Conservation (phyloP, 2,113 vertebrate genomes). For the Melanocharis versteri region DNA sequence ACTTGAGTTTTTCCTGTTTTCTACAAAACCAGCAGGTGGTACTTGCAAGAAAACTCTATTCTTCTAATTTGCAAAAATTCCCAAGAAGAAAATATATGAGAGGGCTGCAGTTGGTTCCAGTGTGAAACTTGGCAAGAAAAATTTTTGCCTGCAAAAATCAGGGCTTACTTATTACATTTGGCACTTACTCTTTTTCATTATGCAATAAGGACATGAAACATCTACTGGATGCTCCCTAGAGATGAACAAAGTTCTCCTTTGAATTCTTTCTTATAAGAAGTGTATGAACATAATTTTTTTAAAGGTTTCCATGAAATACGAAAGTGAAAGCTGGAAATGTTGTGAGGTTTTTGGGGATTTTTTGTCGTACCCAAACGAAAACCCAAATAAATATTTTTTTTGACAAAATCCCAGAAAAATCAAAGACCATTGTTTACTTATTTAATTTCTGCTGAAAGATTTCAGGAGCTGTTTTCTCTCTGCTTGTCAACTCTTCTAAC, state of each 20-base stretch:
- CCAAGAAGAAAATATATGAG: not conserved
- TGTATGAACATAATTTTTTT: not conserved
- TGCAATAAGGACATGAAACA: not conserved
- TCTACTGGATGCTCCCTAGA: not conserved
- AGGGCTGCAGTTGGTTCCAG: not conserved
- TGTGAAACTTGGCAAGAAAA: conserved; percentile 36
- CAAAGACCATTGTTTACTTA: not conserved
- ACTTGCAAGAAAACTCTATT: not conserved
- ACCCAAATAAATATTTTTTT: not conserved
- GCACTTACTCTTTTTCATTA: not conserved
- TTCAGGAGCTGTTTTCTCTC: conserved; percentile 12
- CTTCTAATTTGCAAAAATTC: conserved; percentile 16
- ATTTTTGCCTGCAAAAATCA: not conserved
- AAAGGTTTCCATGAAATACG: not conserved
- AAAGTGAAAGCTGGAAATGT: not conserved
- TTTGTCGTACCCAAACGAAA: not conserved
- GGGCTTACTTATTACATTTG: not conserved
- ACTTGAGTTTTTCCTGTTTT: conserved; percentile 1
- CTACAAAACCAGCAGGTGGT: conserved; percentile 20
- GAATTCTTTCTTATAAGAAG: not conserved
- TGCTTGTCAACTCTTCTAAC: not conserved
- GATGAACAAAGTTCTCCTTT: not conserved
- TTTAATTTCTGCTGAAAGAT: conserved; percentile 15
- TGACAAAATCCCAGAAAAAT: not conserved
- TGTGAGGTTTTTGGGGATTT: not conserved